Evolutionary conservation across 2,113 vertebrate genomes (phyloP).

Genomic region (Diglossa brunneiventris): DNA sequence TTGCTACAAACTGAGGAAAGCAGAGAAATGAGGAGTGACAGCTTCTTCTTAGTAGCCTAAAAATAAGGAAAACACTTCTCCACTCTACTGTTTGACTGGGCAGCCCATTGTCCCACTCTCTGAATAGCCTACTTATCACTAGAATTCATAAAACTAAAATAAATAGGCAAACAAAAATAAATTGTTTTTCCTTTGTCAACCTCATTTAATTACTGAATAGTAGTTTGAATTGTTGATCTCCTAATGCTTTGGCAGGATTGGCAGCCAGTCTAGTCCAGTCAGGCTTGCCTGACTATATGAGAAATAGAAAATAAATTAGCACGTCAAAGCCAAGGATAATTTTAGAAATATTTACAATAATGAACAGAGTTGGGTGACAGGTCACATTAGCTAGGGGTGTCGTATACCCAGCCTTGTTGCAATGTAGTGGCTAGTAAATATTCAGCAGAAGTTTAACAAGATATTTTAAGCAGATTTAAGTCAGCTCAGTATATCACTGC

Average conservation of each 20-base stretch:
- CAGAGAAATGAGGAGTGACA: background rate
- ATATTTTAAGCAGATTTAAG: slow-evolving; percentile 31
- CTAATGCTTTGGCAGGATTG: background rate
- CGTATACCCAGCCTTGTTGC: background rate
- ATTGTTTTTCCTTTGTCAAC: background rate
- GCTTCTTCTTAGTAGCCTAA: background rate
- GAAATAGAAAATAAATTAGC: slow-evolving; percentile 50
- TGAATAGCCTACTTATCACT: slow-evolving; percentile 28
- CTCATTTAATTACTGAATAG: slow-evolving; percentile 28
- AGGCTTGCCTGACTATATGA: slow-evolving; percentile 4
- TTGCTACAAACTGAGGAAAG: background rate
- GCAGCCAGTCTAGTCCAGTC: slow-evolving; percentile 6
- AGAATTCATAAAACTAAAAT: background rate
- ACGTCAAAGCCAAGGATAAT: slow-evolving; percentile 25
- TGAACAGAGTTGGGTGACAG: slow-evolving; percentile 28
- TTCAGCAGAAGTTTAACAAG: slow-evolving; percentile 22
- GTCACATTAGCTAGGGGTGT: background rate
- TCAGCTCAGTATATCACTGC: background rate
- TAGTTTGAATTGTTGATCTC: slow-evolving; percentile 2
- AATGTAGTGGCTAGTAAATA: slow-evolving; percentile 47
- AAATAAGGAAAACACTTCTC: background rate
- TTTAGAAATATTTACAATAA: slow-evolving; percentile 37
- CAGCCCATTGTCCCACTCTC: background rate
- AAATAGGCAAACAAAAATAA: slow-evolving; percentile 35
- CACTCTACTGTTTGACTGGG: background rate